Base-by-base conservation (phyloP, 1,140 invertebrate species). In the Dolichoris vasculosae region DNA sequence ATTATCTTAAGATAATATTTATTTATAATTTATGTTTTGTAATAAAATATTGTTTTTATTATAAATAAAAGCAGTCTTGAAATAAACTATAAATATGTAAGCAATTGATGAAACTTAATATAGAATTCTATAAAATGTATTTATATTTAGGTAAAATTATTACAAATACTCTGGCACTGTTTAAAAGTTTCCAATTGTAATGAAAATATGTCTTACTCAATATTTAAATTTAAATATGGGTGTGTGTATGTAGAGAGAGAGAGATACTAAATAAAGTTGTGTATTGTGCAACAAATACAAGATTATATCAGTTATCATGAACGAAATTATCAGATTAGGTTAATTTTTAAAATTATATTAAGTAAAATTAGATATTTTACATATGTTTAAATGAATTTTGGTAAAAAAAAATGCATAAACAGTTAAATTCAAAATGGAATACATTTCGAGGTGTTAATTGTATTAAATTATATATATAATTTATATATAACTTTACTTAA, bases 321-420 rank as follows among this genome's bases (percentile, higher is more conserved):
- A 55, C 46, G 67, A 75, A 82, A 82, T 48, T 71, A 51, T 55
- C 48, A 55, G 46, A n/a, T 77, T 75, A 75, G 30, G 46, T 51
- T 77, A 30, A 2, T 35, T 35, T 75, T 63, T 43, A 13, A 43
- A 64, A 13, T 63, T n/a, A 30, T 64, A 64, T 67, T 32, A 35
- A 67, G 9, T 35, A 59, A 67, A 67, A 35, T 67, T 32, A 40
- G 23, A 26, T 73, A 2, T 23, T 73, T 73, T 43, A 20, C 7
- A 73, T 51, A 13, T 51, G n/a, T 32, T 77, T 17, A 51, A 51
- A 35, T 26, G n/a, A n/a, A n/a, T n/a, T n/a, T n/a, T n/a, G n/a
- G n/a, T n/a, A n/a, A n/a, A n/a, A n/a, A n/a, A n/a, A n/a, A n/a
- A n/a, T n/a, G n/a, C n/a, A n/a, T n/a, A n/a, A n/a, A n/a, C n/a